Evolutionary conservation across 2,797 vertebrate species (phyloP).

Genomic region (Poeciliopsis infans): DNA sequence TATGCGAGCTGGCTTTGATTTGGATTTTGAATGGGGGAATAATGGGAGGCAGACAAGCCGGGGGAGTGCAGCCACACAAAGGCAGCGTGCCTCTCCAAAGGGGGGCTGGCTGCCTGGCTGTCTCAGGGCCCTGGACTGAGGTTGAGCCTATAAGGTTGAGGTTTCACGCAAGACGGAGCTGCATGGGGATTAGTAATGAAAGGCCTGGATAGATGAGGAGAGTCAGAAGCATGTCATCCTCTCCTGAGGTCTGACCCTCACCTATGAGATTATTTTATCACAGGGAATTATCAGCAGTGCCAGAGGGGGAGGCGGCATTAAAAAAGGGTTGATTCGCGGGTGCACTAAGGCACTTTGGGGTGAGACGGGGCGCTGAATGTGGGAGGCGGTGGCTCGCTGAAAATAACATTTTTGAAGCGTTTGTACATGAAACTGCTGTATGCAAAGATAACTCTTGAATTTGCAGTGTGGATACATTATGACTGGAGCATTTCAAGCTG

Average conservation of each 20-base stretch:
- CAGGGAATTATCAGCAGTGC: constrained; percentile 45
- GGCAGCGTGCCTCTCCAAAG: constrained; percentile 59
- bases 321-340: constrained; percentile 33
- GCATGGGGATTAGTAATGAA: constrained; percentile 73
- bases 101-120: constrained; percentile 74
- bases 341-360: constrained; percentile 36
- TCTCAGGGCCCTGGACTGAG: constrained; percentile 67
- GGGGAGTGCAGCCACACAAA: constrained; percentile 76
- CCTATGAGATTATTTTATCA: constrained; percentile 67
- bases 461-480: constrained; percentile 39
- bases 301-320: constrained; percentile 25
- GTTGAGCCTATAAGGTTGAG: constrained; percentile 67
- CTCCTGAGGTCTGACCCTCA: constrained; percentile 69
- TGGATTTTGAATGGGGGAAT: constrained; percentile 71
- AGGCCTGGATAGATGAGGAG: constrained; percentile 77
- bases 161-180: constrained; percentile 67
- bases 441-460: constrained; percentile 52
- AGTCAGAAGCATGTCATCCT: constrained; percentile 76
- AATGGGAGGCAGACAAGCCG: constrained; percentile 78
- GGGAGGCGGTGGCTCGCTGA: constrained; percentile 47
- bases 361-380: constrained; percentile 43
- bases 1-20: constrained; percentile 81
- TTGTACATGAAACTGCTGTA: constrained; percentile 18
- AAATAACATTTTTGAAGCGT: background rate
- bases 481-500: constrained; percentile 20